phyloP scores from a whole-genome alignment of 92 coral and sea anemone genomes.

The Diadumene lineata region DNA sequence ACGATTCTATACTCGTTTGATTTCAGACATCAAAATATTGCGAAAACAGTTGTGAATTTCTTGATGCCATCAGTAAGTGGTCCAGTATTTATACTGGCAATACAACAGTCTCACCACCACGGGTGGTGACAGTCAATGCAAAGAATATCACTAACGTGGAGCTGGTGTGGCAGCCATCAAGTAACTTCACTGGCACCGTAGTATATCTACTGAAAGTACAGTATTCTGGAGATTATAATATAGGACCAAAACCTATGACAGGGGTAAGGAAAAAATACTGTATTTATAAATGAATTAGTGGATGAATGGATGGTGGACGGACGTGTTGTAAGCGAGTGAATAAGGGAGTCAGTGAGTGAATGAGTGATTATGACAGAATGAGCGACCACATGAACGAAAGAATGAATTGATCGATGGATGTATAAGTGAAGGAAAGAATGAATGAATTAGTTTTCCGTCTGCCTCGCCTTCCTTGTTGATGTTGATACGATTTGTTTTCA shows the following conservation, averaged over 20 bases:
- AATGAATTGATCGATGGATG: neutral
- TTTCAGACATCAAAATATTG: constrained; percentile 26
- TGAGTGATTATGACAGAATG: neutral
- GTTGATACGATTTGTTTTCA: neutral
- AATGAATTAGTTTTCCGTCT: neutral
- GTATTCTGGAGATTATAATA: neutral
- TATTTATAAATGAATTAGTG: too few species aligned
- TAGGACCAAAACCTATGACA: neutral
- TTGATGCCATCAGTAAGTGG: constrained; percentile 12
- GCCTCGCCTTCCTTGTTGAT: neutral
- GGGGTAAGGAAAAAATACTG: neutral
- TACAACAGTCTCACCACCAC: constrained; percentile 6
- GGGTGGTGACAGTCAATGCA: constrained; percentile 23
- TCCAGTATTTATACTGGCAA: constrained; percentile 13
- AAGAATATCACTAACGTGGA: constrained; percentile 17
- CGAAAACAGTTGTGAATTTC: constrained; percentile 36
- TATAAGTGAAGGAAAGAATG: too few species aligned
- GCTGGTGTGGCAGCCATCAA: constrained; percentile 42
- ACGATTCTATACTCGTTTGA: constrained; percentile 6
- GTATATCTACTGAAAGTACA: constrained; percentile 20
- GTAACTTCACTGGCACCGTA: constrained; percentile 27
- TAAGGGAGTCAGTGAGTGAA: neutral
- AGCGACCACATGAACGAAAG: neutral
- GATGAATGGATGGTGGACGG: neutral
- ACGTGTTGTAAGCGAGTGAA: neutral